Evolutionary conservation across 2,113 vertebrate genomes (phyloP).

Genomic region (Dunckerocampus dactyliophorus): DNA sequence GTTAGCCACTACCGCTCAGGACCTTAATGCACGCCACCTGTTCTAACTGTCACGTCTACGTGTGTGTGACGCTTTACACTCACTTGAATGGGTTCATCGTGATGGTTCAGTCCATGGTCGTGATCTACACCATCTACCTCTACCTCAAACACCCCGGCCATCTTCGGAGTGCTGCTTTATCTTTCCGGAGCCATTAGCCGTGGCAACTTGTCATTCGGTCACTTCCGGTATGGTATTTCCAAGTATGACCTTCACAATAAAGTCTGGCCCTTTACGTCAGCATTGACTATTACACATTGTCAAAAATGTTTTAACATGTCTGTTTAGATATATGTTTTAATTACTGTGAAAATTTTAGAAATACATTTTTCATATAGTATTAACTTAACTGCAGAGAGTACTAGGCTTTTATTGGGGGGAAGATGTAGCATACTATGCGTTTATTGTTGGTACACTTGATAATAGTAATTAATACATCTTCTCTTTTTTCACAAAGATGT

Average conservation of each 20-base stretch:
- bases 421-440: too few relatives aligned
- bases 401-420: too few relatives aligned
- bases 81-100: conserved; percentile 64
- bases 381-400: too few relatives aligned
- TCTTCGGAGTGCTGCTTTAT: conserved; percentile 66
- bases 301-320: too few relatives aligned
- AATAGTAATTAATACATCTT: too few relatives aligned
- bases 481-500: too few relatives aligned
- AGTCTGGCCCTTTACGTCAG: neutral
- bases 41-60: neutral
- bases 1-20: neutral
- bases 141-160: conserved; percentile 81
- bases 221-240: conserved; percentile 27
- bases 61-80: neutral
- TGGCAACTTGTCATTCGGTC: conserved; percentile 12
- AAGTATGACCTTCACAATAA: conserved; percentile 42
- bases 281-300: neutral
- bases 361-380: too few relatives aligned
- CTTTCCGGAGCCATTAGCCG: conserved; percentile 58
- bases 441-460: too few relatives aligned
- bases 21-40: neutral
- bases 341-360: too few relatives aligned
- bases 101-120: conserved; percentile 70
- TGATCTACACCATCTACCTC: conserved; percentile 78
- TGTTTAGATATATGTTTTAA: too few relatives aligned